These are phyloP conservation scores for Lycia hirtaria DNA, from an alignment of 2,888 invertebrate species.

Conservation along the genomic window DNA sequence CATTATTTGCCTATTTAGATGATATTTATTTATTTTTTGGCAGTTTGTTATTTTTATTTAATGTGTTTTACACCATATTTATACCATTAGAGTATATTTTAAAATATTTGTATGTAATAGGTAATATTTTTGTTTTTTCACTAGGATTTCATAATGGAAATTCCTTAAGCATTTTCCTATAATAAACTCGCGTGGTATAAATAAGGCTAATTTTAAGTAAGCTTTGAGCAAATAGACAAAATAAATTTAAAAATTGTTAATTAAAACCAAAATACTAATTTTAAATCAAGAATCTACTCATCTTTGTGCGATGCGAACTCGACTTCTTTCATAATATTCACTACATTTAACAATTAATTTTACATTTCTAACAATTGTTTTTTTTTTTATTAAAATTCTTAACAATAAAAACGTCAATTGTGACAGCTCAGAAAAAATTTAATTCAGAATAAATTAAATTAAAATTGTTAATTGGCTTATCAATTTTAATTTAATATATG, in stretches of 20 bases:
- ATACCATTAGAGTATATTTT: neutral
- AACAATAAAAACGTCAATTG: conserved; percentile 67
- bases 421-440: conserved; percentile 44
- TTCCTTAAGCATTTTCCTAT: too few species aligned
- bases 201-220: conserved; percentile 14
- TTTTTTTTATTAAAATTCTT: conserved; percentile 49
- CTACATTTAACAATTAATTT: conserved; percentile 72
- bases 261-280: neutral
- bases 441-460: conserved; percentile 38
- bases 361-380: conserved; percentile 52
- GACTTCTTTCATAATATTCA: conserved; percentile 64
- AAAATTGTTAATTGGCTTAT: conserved; percentile 14
- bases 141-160: too few species aligned
- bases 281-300: conserved; percentile 54
- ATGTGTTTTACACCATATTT: conserved; percentile 6
- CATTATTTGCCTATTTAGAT: conserved; percentile 41
- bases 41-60: conserved; percentile 51
- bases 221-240: conserved; percentile 38
- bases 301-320: conserved; percentile 79
- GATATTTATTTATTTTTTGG: conserved; percentile 55
- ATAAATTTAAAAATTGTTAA: conserved; percentile 2
- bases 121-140: neutral
- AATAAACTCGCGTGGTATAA: conserved; percentile 14
- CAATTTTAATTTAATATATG: conserved; percentile 25
- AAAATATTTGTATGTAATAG: neutral